Percentiles rank a stretch among this genome's conserved stretches.
phyloP scores from a whole-genome alignment of 2,113 vertebrate species.

The Dicrurus megarhynchus region DNA sequence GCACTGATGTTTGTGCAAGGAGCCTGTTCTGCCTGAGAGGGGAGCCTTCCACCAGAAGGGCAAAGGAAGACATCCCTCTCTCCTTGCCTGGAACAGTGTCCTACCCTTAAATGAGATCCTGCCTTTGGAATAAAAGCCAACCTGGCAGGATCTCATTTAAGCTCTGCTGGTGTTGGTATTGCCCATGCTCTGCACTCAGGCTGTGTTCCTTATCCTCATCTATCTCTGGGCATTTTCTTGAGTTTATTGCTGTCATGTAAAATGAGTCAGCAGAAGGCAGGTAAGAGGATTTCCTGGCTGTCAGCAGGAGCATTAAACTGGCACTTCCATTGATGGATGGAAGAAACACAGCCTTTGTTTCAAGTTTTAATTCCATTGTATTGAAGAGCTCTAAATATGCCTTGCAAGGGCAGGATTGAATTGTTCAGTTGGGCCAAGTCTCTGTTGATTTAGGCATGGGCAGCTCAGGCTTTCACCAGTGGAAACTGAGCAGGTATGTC shows the following conservation, averaged over 20 bases:
- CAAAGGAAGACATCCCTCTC: background rate
- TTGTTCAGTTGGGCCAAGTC: background rate
- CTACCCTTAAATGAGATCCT: no score
- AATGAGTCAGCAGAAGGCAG: background rate
- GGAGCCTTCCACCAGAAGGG: background rate
- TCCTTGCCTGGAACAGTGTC: background rate
- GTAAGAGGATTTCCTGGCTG: background rate
- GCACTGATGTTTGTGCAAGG: background rate
- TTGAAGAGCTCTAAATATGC: background rate
- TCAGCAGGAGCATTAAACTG: background rate
- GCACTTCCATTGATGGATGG: background rate
- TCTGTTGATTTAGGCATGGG: background rate
- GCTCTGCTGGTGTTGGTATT: background rate
- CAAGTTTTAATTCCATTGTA: background rate
- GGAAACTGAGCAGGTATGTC: background rate
- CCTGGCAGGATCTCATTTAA: background rate
- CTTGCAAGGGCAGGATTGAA: background rate
- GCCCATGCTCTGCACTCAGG: background rate
- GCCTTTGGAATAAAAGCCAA: background rate
- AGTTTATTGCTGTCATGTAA: background rate
- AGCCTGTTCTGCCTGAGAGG: background rate
- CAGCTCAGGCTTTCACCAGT: background rate
- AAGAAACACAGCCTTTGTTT: background rate
- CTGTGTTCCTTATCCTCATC: background rate
- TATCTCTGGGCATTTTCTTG: background rate